Evolutionary conservation across 2,113 vertebrate genomes (phyloP), one percentile per base, ranked within the genome.

Genomic region (Tetraodon nigroviridis): DNA sequence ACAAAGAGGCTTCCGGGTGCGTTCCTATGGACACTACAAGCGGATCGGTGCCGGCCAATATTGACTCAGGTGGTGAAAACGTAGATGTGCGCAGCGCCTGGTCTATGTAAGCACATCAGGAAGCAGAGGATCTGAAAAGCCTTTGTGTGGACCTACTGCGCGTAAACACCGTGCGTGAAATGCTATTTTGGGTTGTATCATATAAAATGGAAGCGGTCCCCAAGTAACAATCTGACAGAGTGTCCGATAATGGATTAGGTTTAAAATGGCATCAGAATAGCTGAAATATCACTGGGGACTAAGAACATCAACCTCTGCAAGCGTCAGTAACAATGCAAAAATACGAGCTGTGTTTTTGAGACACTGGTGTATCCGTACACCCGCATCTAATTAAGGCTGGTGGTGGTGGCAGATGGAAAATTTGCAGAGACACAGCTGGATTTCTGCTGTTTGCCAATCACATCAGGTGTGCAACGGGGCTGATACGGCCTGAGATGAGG

Each of bases 401-500:
- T 21, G 46, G 41, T 16, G 52, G 54, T 21, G 41, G 61, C 46
- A 74, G 58, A 24, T 22, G 53, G 63, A 68, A 44, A 60, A 65
- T 56, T 62, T 58, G 13, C 22, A 55, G 60, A 44, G 56, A 50
- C 45, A 61, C 5, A 46, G 50, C 53, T 69, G 52, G 1, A 57
- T 75, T 77, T 63, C 41, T 55, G 21, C 61, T 37, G 32, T 37
- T 37, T 37, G 32, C 32, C 32, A 74, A 55, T 54, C 61, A 32
- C 29, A 70, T 77, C 71, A 75, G 65, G 68, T 71, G 65, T 18
- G 40, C 67, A 18, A 53, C 40, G 61, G 24, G 73, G 56, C 32
- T 58, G 69, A 82, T 84, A 65, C 73, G 73, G 53, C 58, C 69
- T 55, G 68, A 70, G 73, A 85, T 70, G 76, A 84, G 71, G 54